Conservation (phyloP, 2,113 vertebrate genomes). For the Anguilla rostrata region DNA sequence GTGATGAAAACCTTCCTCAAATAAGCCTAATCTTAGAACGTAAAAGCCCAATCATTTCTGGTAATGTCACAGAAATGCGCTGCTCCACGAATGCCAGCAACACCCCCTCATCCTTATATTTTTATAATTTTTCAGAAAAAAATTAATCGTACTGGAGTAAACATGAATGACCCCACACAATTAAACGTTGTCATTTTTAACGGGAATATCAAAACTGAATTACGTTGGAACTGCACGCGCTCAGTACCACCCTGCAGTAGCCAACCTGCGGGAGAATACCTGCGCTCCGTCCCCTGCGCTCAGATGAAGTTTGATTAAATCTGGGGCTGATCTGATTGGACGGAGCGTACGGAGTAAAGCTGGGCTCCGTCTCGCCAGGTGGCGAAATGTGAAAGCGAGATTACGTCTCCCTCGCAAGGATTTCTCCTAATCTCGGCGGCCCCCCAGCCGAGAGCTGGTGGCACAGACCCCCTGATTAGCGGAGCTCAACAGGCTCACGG, state of each 20-base stretch:
- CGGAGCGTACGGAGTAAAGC: too few species aligned
- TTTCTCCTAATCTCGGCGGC: conserved; percentile 1
- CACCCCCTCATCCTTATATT: too few species aligned
- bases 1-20: too few species aligned
- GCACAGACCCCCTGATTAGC: conserved; percentile 11
- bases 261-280: not conserved
- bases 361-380: not conserved
- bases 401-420: not conserved
- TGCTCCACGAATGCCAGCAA: too few species aligned
- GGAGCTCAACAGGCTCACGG: not conserved
- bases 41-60: too few species aligned
- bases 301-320: not conserved
- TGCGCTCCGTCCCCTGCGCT: not conserved
- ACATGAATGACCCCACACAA: too few species aligned
- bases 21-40: too few species aligned
- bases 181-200: not conserved
- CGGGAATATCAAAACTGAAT: not conserved
- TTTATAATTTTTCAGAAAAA: too few species aligned
- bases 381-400: conserved; percentile 12
- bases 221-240: not conserved
- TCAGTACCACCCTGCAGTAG: too few species aligned
- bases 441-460: not conserved
- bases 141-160: too few species aligned
- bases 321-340: not conserved
- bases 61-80: too few species aligned